Percentiles rank a stretch among this genome's conserved stretches.
These are phyloP conservation scores for Eremobia ochroleuca DNA, from an alignment of 2,888 invertebrate genomes.

Conservation along the genomic window DNA sequence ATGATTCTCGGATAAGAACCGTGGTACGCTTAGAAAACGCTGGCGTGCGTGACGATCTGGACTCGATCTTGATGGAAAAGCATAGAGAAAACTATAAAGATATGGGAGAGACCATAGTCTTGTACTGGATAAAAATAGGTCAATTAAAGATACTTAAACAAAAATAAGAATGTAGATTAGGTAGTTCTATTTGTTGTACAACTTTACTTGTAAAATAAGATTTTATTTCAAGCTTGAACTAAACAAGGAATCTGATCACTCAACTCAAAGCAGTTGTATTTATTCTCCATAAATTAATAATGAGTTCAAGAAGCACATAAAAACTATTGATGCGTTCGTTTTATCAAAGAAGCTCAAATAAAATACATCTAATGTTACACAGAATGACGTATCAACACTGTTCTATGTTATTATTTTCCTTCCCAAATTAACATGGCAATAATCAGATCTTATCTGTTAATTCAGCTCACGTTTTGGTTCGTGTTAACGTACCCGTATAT, in stretches of 20 bases:
- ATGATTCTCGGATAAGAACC: too few relatives aligned
- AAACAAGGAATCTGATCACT: neutral
- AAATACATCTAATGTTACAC: neutral
- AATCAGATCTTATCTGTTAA: slow-evolving; percentile 48
- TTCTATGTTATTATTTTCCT: slow-evolving; percentile 30
- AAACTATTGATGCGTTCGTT: neutral
- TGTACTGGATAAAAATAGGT: neutral
- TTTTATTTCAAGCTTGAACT: neutral
- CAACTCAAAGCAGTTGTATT: neutral
- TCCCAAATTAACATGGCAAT: slow-evolving; percentile 44
- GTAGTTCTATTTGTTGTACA: neutral
- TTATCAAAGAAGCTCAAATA: neutral
- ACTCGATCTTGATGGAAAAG: neutral
- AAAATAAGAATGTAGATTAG: neutral
- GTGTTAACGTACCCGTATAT: slow-evolving; percentile 33
- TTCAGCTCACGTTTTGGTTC: slow-evolving; percentile 50
- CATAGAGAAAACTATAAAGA: neutral
- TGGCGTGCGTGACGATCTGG: too few relatives aligned
- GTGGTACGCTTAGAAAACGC: too few relatives aligned
- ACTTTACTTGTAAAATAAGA: neutral
- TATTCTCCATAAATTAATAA: neutral
- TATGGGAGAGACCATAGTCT: neutral
- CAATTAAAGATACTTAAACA: neutral
- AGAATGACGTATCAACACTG: neutral
- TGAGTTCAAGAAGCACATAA: neutral